Evolutionary conservation across 92 coral and sea anemone genomes (phyloP).

Genomic region (Epizoanthus fatuus): DNA sequence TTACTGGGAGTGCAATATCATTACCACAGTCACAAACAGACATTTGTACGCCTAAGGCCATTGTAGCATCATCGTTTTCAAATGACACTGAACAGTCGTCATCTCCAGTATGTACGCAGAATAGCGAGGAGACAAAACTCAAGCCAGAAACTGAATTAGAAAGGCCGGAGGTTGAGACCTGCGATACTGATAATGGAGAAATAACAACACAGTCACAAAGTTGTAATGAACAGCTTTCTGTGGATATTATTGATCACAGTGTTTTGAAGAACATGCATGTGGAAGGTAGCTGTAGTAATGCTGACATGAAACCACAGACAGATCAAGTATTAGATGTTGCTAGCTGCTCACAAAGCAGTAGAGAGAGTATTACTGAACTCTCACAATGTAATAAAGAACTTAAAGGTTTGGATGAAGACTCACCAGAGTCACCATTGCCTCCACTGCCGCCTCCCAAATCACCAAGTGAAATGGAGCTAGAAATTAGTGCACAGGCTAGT

Average conservation of each 20-base stretch:
- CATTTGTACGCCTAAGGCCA: constrained; percentile 4
- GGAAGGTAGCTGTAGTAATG: constrained; percentile 33
- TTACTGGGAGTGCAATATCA: constrained; percentile 42
- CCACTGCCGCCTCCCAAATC: constrained; percentile 54
- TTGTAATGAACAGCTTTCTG: not conserved
- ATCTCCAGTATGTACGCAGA: constrained; percentile 21
- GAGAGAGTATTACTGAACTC: not conserved
- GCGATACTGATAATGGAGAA: constrained; percentile 7
- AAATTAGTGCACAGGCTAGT: constrained; percentile 77
- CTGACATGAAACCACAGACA: constrained; percentile 11
- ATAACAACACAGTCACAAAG: not conserved
- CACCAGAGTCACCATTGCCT: constrained; percentile 22
- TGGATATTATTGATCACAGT: constrained; percentile 10
- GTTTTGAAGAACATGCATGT: constrained; percentile 11
- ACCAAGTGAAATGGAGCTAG: constrained; percentile 77
- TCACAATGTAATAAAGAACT: constrained; percentile 16
- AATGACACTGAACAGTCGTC: constrained; percentile 13
- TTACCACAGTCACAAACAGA: constrained; percentile 20
- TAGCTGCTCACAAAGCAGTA: not conserved
- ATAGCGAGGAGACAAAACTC: not conserved
- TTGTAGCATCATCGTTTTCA: not conserved
- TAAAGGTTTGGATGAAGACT: constrained; percentile 25
- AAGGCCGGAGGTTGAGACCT: not conserved
- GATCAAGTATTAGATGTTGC: not conserved
- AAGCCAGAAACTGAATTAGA: not conserved